Base-by-base conservation (phyloP, 2,888 invertebrate genomes). In the Microctonus brassicae region DNA sequence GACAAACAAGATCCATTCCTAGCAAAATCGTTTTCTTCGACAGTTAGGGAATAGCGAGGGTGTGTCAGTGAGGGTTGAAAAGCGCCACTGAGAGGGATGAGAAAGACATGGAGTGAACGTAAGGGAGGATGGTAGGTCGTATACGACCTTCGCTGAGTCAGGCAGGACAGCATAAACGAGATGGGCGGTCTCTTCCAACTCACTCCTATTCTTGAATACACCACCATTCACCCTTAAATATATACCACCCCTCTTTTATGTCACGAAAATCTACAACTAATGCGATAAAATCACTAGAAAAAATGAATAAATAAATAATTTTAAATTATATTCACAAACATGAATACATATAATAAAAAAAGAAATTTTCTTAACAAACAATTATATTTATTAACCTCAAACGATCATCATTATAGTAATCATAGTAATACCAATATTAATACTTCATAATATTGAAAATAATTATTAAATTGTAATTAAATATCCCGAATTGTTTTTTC, bases 151-250 rank as follows among this genome's bases (percentile, higher is more conserved):
- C 73, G 82, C 82, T 84, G 84, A 85, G 79, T 84, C 83, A 82
- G 82, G 74, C 80, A 77, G 81, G 77, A 78, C 79, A 69, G 80
- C 83, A 81, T 81, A 85, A 85, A 85, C 84, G 84, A 85, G 84
- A 82, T 84, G 83, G 85, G 84, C 84, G 85, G 83, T 82, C 79
- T 81, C 81, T 80, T 79, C 75, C 81, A 80, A 47, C 47, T n/a
- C 58, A 58, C 77, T 79, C 75, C 77, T 29, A 5, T 7, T 29
- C 29, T 29, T 7, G 7, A 81, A 83, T 83, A 84, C 83, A 84
- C 82, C 80, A 79, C 78, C 81, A 78, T 83, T 78, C 78, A 80
- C 80, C 83, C 81, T 83, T 83, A 82, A 60, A 36, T 69, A 53
- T 60, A 61, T 65, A 47, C 63, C 34, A 10, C 20, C 20, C 13